phyloP scores from a whole-genome alignment of 2,797 vertebrate genomes.

The Artibeus lituratus region DNA sequence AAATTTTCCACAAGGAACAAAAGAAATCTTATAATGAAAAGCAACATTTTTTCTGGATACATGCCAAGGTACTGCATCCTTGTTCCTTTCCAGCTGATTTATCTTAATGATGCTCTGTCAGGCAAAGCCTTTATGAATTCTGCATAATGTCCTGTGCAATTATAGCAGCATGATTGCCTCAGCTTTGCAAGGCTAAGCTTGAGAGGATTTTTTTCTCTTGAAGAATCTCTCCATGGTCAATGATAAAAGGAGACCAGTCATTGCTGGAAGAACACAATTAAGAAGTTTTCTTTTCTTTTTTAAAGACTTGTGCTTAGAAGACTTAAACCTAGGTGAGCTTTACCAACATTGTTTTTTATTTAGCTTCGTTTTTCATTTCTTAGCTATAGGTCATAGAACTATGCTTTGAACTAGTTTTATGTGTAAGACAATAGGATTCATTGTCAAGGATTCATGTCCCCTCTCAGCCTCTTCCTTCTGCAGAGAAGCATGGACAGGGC shows the following conservation, averaged over 20 bases:
- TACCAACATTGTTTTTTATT: slow-evolving; percentile 61
- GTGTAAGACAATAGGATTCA: neutral
- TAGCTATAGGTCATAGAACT: slow-evolving; percentile 21
- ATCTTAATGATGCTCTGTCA: slow-evolving; percentile 65
- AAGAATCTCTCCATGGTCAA: neutral
- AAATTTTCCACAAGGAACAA: slow-evolving; percentile 64
- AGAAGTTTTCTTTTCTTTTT: slow-evolving; percentile 35
- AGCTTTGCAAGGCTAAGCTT: slow-evolving; percentile 4
- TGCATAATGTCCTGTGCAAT: slow-evolving; percentile 2
- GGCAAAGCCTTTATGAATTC: slow-evolving; percentile 50
- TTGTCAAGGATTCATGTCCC: neutral
- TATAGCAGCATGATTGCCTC: neutral
- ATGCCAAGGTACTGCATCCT: slow-evolving; percentile 48
- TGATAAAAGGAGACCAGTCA: slow-evolving; percentile 35
- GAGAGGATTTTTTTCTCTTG: neutral
- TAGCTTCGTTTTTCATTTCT: slow-evolving; percentile 8
- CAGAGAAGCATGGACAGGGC: neutral
- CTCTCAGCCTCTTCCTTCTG: neutral
- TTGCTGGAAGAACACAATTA: neutral
- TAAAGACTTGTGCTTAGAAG: slow-evolving; percentile 25
- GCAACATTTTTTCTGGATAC: slow-evolving; percentile 58
- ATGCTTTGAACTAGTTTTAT: slow-evolving; percentile 60
- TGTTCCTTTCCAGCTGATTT: slow-evolving; percentile 67
- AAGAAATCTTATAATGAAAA: slow-evolving; percentile 64
- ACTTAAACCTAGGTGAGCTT: slow-evolving; percentile 48